A percentile compares a stretch with the other conserved stretches of the same genome.
phyloP scores from a whole-genome alignment of 2,113 vertebrate species.

The Nymphicus hollandicus region DNA sequence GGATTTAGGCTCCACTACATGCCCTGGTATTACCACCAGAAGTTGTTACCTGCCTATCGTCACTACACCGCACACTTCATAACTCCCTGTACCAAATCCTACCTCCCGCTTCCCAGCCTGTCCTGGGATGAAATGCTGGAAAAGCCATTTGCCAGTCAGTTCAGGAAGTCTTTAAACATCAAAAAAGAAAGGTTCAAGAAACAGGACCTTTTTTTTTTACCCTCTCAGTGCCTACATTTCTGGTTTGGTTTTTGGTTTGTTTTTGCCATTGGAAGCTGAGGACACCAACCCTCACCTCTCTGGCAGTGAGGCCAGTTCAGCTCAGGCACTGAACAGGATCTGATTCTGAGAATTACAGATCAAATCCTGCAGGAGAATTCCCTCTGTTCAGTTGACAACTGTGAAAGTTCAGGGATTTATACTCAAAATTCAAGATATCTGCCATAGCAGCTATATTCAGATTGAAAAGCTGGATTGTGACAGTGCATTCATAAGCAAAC shows the following conservation, averaged over 20 bases:
- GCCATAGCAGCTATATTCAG: not conserved
- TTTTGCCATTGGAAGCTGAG: not conserved
- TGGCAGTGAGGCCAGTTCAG: not conserved
- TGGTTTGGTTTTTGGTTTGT: not conserved
- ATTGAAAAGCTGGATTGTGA: not conserved
- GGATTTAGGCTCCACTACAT: not conserved
- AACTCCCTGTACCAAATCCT: not conserved
- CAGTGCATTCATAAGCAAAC: not conserved
- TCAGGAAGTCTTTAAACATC: not conserved
- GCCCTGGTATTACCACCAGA: constrained; percentile 34
- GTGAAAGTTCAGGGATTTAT: not conserved
- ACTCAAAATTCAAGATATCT: not conserved
- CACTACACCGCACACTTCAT: constrained; percentile 2
- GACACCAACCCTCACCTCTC: not conserved
- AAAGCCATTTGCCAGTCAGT: constrained; percentile 11
- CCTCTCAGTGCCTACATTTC: not conserved
- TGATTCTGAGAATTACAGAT: not conserved
- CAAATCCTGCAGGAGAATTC: not conserved
- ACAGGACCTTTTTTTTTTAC: not conserved
- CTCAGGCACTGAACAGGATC: not conserved
- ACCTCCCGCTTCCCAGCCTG: not conserved
- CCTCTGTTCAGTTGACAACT: not conserved
- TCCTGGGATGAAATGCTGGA: not conserved
- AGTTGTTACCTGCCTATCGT: constrained; percentile 44
- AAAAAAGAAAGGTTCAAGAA: not conserved